Evolutionary conservation across 2,888 invertebrate species (phyloP).

Genomic region (Pristionchus maxplancki): DNA sequence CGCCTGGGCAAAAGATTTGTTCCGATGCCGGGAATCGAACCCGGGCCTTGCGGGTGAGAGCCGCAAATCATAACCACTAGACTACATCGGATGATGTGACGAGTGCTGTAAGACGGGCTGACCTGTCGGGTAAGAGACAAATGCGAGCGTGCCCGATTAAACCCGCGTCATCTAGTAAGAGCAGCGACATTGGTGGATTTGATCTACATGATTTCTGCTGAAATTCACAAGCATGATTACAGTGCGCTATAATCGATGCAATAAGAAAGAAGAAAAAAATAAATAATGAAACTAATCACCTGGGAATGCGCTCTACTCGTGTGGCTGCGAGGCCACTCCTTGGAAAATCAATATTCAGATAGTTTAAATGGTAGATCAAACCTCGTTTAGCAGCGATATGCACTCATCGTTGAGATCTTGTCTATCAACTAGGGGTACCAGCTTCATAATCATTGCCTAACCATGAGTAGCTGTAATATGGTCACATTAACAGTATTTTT

Average conservation of each 20-base stretch:
- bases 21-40: constrained; percentile 69
- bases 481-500: too few relatives aligned
- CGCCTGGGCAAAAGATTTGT: constrained; percentile 52
- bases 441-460: constrained; percentile 15
- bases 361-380: background rate
- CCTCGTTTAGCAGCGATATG: constrained; percentile 49
- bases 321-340: constrained; percentile 69
- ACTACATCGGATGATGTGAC: constrained; percentile 56
- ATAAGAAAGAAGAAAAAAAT: background rate
- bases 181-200: constrained; percentile 69
- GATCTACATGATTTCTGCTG: constrained; percentile 60
- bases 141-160: constrained; percentile 68
- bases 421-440: constrained; percentile 45
- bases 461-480: background rate
- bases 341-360: background rate
- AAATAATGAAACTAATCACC: background rate
- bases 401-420: constrained; percentile 48
- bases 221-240: background rate
- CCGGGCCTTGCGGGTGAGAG: constrained; percentile 69
- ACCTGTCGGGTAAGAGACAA: constrained; percentile 65
- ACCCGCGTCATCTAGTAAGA: constrained; percentile 58
- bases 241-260: background rate
- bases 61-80: constrained; percentile 70
- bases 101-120: background rate
- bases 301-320: constrained; percentile 62